A percentile compares a stretch with the other conserved stretches of the same genome.
phyloP scores from a whole-genome alignment of 2,797 vertebrate genomes.

The Xenentodon cancila region DNA sequence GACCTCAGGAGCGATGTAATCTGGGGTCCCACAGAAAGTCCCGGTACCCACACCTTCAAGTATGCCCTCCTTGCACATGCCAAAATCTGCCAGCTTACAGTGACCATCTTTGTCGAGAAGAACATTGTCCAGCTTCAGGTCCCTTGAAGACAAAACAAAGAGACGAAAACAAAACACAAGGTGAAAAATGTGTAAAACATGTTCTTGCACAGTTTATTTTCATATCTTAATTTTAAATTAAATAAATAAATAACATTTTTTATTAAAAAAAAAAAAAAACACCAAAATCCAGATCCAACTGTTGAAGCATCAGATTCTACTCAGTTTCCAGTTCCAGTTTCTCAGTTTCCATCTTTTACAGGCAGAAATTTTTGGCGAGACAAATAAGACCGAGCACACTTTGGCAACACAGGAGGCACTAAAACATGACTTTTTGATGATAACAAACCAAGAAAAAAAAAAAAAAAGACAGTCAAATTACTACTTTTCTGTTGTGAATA shows the following conservation, averaged over 20 bases:
- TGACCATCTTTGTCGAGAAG: slow-evolving; percentile 96
- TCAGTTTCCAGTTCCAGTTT: background rate
- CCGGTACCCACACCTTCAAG: slow-evolving; percentile 87
- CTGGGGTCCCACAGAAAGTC: slow-evolving; percentile 98
- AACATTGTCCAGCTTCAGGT: slow-evolving; percentile 97
- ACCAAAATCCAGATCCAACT: too few relatives aligned
- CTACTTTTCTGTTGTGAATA: too few relatives aligned
- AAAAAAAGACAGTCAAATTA: too few relatives aligned
- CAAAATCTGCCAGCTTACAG: slow-evolving; percentile 98
- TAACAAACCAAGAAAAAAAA: too few relatives aligned
- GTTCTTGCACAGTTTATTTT: background rate
- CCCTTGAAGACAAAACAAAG: slow-evolving; percentile 79
- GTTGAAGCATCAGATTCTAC: slow-evolving; percentile 14
- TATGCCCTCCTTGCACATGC: slow-evolving; percentile 98
- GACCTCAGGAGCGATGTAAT: slow-evolving; percentile 99
- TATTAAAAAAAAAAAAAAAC: too few relatives aligned
- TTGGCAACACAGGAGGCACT: too few relatives aligned
- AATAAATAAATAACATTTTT: too few relatives aligned
- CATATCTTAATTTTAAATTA: too few relatives aligned
- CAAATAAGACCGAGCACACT: background rate
- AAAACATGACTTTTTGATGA: too few relatives aligned
- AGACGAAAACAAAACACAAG: background rate
- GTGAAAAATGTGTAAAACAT: background rate
- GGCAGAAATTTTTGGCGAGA: slow-evolving; percentile 29
- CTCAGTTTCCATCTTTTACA: slow-evolving; percentile 4